These are phyloP conservation scores for Lithophane socia DNA, from an alignment of 2,888 invertebrate species.

Conservation along the genomic window DNA sequence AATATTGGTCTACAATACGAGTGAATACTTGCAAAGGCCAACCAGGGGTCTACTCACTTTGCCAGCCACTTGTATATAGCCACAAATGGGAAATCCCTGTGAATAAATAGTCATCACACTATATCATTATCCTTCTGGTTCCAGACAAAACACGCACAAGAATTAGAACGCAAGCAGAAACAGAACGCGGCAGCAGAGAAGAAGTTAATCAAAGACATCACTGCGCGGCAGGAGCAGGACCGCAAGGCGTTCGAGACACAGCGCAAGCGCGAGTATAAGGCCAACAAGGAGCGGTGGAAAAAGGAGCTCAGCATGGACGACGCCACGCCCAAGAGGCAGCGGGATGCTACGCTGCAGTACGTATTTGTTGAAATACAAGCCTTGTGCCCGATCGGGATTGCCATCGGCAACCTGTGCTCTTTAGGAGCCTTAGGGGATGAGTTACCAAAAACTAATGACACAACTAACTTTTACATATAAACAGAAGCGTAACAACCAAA, in stretches of 20 bases:
- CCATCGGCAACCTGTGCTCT: background rate
- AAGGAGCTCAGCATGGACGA: conserved; percentile 97
- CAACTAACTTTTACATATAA: too few species aligned
- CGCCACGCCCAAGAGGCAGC: conserved; percentile 97
- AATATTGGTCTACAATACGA: too few species aligned
- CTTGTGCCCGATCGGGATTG: too few species aligned
- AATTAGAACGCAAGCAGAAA: conserved; percentile 95
- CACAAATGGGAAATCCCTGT: too few species aligned
- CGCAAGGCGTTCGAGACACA: conserved; percentile 97
- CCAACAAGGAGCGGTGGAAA: conserved; percentile 99
- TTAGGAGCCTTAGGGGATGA: too few species aligned
- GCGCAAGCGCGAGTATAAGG: conserved; percentile 99
- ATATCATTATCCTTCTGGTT: conserved; percentile 25
- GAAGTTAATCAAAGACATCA: conserved; percentile 97
- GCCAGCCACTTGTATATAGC: too few species aligned
- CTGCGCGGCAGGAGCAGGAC: conserved; percentile 96
- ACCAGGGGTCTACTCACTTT: too few species aligned
- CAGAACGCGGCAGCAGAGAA: conserved; percentile 97
- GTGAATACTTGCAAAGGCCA: too few species aligned
- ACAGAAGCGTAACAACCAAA: too few species aligned
- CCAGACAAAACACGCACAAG: conserved; percentile 94
- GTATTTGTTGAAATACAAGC: conserved; percentile 22
- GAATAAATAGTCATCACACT: too few species aligned
- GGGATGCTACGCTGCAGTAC: conserved; percentile 96
- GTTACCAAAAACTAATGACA: too few species aligned